Conservation (phyloP, 2,113 vertebrate species). For the Lamprotornis superbus region DNA sequence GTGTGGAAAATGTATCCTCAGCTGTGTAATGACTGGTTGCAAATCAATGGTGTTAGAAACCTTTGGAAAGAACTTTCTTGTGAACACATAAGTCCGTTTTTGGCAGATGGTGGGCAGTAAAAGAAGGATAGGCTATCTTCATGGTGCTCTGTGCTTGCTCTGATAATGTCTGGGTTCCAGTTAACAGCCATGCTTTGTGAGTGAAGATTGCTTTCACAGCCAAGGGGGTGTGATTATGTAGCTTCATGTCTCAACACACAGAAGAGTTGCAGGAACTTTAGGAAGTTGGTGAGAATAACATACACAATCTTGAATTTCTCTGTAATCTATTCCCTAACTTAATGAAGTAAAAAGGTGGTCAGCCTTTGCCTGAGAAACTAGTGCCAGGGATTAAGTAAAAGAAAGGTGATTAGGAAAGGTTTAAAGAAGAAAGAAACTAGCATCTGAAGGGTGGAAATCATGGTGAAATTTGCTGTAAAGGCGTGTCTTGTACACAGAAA, state of each 20-base stretch:
- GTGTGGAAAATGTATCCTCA: neutral
- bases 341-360: neutral
- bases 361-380: neutral
- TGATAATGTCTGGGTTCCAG: neutral
- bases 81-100: neutral
- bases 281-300: neutral
- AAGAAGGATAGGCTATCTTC: neutral
- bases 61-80: neutral
- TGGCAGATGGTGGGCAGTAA: neutral
- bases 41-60: neutral
- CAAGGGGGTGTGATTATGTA: neutral
- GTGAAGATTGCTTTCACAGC: neutral
- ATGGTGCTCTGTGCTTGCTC: neutral
- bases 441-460: neutral
- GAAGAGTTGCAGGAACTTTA: neutral
- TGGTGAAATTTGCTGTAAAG: neutral
- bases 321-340: neutral
- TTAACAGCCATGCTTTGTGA: rapidly evolving
- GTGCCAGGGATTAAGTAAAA: neutral
- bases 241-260: neutral
- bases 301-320: neutral
- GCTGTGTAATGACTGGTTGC: neutral
- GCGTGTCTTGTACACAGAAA: neutral
- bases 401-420: neutral
- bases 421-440: neutral